Base-by-base conservation (phyloP, 2,888 invertebrate genomes). In the Andrena camellia region DNA sequence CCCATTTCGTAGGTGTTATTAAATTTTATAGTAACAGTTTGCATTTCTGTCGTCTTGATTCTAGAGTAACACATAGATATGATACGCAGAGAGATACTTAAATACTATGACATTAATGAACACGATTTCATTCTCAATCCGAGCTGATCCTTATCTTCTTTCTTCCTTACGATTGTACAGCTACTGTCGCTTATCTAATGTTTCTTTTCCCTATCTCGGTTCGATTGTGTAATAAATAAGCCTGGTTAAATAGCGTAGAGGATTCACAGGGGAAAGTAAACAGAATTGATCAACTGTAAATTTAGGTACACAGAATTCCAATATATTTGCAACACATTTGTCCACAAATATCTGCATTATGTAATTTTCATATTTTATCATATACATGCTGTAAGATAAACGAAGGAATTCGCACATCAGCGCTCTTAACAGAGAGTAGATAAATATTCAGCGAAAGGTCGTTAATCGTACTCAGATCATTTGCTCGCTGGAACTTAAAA, bases 171-270 rank as follows among this genome's bases (percentile, higher is more conserved):
- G 6, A 33, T 26, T 50, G 10, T 17, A 23, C 0, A 5, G 7
- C n/a, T 33, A 13, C 26, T 50, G n/a, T 5, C 10, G 29, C 33
- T 60, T 50, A 50, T 74, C 74, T 13, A 17, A 17, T 33, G 23
- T 52, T 60, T 60, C n/a, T n/a, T 50, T 60, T 33, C 6, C 31
- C n/a, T 35, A 26, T 62, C 50, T 7, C 60, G 26, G n/a, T 68
- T 26, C 20, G 33, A 68, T 68, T 48, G 60, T 33, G 50, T 68
- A 74, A 67, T 26, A 60, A 20, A 8, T 23, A 17, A 2, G 2
- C 0, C 0, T 31, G n/a, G 17, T 20, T 20, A 67, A 31, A 6
- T 59, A 33, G n/a, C 2, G 17, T 33, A 0, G 13, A 50, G 29
- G 23, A 52, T 60, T 48, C n/a, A 26, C 7, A n/a, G 6, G 31